A percentile compares a stretch with the other conserved stretches of the same genome.
Evolutionary conservation across 1,140 invertebrate genomes (phyloP).

Genomic region (Cherax quadricarinatus): DNA sequence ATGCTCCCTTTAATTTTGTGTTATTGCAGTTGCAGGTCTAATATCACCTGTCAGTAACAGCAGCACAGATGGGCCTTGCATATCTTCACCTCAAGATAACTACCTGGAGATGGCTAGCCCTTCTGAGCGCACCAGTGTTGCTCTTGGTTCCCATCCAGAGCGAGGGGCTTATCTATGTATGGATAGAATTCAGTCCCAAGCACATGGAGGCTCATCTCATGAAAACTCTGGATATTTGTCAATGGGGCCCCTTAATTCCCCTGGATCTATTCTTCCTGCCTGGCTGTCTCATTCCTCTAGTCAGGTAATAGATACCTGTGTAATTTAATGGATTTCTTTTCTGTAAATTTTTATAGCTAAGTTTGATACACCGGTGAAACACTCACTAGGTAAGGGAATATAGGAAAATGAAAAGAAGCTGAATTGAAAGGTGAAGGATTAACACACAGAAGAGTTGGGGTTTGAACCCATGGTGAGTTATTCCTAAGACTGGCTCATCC

Average conservation of each 20-base stretch:
- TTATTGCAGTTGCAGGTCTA: conserved; percentile 22
- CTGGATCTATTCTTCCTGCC: conserved; percentile 37
- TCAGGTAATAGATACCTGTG: conserved; percentile 26
- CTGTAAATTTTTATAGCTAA: too few relatives aligned
- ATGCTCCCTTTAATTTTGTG: too few relatives aligned
- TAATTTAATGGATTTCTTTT: too few relatives aligned
- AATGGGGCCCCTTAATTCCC: conserved; percentile 58
- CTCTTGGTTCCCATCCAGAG: conserved; percentile 27
- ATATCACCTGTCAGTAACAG: conserved; percentile 56
- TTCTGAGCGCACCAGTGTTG: neutral
- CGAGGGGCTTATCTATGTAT: conserved; percentile 31
- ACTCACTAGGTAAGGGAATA: too few relatives aligned
- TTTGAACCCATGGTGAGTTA: too few relatives aligned
- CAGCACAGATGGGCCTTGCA: conserved; percentile 45
- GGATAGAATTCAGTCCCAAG: conserved; percentile 23
- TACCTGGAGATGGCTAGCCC: conserved; percentile 53
- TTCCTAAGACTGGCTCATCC: too few relatives aligned
- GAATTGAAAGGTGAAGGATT: too few relatives aligned
- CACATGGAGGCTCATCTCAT: conserved; percentile 17
- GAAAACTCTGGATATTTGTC: conserved; percentile 51
- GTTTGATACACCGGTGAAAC: too few relatives aligned
- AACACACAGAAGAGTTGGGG: too few relatives aligned
- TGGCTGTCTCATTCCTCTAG: conserved; percentile 59
- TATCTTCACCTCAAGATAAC: conserved; percentile 56
- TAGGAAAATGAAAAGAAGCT: too few relatives aligned